Conservation (phyloP, 2,113 vertebrate genomes). For the Tenebrosternarchus preto region DNA sequence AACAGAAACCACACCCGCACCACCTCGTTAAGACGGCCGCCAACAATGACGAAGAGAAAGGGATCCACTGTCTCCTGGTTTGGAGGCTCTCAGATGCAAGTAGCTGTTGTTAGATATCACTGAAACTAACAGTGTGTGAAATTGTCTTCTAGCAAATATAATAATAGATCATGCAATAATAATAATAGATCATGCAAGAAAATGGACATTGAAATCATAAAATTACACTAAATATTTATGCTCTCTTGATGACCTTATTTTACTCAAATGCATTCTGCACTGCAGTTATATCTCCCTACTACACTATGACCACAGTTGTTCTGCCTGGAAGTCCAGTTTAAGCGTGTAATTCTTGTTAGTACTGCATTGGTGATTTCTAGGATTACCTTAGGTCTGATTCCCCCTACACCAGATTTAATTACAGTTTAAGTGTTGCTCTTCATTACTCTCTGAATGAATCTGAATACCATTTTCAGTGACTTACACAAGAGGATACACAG, state of each 20-base stretch:
- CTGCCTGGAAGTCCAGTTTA: background rate
- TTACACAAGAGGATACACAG: slow-evolving; percentile 36
- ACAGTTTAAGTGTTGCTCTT: slow-evolving; percentile 38
- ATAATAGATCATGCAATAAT: background rate
- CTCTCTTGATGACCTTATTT: background rate
- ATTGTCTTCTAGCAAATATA: background rate
- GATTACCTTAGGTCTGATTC: slow-evolving; percentile 27
- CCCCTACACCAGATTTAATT: slow-evolving; percentile 29
- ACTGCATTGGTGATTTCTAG: slow-evolving; percentile 21
- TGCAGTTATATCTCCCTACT: background rate
- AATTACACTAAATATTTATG: background rate
- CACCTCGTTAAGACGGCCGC: background rate
- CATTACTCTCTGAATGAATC: slow-evolving; percentile 41
- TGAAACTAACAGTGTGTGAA: slow-evolving; percentile 8
- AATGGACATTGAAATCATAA: background rate
- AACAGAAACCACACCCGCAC: slow-evolving; percentile 30
- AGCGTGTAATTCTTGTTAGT: background rate
- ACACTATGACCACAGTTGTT: background rate
- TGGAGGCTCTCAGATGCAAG: slow-evolving; percentile 41
- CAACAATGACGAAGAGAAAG: slow-evolving; percentile 10
- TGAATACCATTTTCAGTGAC: slow-evolving; percentile 35
- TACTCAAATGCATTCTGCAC: background rate
- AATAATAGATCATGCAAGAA: background rate
- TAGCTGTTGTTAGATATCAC: background rate
- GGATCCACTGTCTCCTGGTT: background rate